phyloP scores from a whole-genome alignment of 2,797 vertebrate genomes.

The Trichosurus vulpecula region DNA sequence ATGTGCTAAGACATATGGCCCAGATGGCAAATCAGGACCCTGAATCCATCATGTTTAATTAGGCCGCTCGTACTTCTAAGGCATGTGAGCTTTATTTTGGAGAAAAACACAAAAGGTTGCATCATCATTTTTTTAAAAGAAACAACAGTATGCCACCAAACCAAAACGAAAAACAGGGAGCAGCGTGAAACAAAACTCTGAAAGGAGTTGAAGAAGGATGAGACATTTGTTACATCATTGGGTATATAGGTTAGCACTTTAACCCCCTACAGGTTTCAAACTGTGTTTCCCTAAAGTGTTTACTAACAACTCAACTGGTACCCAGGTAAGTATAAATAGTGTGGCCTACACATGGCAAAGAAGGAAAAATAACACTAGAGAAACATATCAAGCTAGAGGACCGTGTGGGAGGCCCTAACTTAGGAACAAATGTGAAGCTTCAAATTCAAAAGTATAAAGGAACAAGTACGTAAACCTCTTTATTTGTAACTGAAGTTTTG shows the following conservation, averaged over 20 bases:
- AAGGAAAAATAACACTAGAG: conserved; percentile 41
- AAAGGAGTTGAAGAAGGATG: conserved; percentile 67
- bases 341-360: conserved; percentile 16
- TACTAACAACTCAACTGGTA: conserved; percentile 58
- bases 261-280: conserved; percentile 75
- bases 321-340: conserved; percentile 56
- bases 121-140: conserved; percentile 59
- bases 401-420: conserved; percentile 63
- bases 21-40: conserved; percentile 99
- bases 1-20: conserved; percentile 97
- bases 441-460: conserved; percentile 63
- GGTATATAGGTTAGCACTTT: conserved; percentile 73
- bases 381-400: conserved; percentile 48
- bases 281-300: conserved; percentile 76
- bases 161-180: conserved; percentile 65
- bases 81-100: conserved; percentile 72
- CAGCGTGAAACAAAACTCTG: conserved; percentile 68
- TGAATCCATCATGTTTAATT: conserved; percentile 98
- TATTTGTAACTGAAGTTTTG: conserved; percentile 68
- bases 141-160: conserved; percentile 71
- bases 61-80: conserved; percentile 70
- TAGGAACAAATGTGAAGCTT: conserved; percentile 64
- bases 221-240: conserved; percentile 64
- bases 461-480: not conserved
- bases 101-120: conserved; percentile 77